phyloP scores from a whole-genome alignment of 2,797 vertebrate species.

The Todus mexicanus region DNA sequence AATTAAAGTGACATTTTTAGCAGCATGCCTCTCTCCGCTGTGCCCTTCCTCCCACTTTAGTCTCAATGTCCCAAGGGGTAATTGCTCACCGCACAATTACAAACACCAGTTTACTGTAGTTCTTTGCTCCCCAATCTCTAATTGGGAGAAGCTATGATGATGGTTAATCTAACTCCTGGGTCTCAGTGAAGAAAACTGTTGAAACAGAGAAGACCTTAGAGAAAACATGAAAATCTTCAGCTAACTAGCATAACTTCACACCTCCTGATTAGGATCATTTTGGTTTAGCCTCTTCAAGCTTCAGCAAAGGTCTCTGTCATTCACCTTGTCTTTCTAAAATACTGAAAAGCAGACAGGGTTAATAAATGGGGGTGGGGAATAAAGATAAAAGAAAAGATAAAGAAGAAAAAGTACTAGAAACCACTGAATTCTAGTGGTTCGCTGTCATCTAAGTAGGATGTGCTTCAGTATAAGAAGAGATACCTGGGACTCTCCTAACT shows the following conservation, averaged over 20 bases:
- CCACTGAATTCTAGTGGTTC: not conserved
- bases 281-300: not conserved
- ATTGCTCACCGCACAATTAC: constrained; percentile 58
- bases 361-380: not conserved
- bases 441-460: not conserved
- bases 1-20: constrained; percentile 59
- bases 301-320: not conserved
- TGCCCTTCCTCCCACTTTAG: constrained; percentile 29
- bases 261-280: not conserved
- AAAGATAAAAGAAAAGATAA: too few species aligned
- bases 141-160: constrained; percentile 16
- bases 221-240: not conserved
- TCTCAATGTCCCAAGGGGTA: constrained; percentile 35
- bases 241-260: not conserved
- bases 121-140: constrained; percentile 14
- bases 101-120: constrained; percentile 30
- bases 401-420: not conserved
- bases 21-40: not conserved
- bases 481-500: not conserved
- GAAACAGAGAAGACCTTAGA: not conserved
- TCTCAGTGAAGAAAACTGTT: not conserved
- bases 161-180: constrained; percentile 12
- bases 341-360: not conserved
- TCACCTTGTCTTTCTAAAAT: not conserved
- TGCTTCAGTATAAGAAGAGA: not conserved